Evolutionary conservation across 2,797 vertebrate species (phyloP), one percentile per base, ranked within the genome.

Genomic region (Pristis pectinata): DNA sequence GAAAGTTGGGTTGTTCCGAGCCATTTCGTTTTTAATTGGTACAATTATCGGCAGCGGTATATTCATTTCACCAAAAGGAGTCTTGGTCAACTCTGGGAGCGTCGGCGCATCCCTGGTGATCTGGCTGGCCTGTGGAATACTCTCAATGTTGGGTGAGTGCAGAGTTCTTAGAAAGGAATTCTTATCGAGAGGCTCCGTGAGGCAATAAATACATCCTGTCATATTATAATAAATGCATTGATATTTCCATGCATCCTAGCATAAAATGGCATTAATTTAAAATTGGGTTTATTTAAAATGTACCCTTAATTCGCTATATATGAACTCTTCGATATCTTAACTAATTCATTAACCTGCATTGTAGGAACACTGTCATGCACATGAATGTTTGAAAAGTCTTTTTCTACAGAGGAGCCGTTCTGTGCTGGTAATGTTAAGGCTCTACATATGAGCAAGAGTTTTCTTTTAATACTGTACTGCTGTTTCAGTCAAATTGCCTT

Each of bases 31-130:
- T 61, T 97, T 98, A 95, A 96, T 98, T 0, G 98, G 98, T 89
- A 97, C 97, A 0, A 97, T 98, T 97, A 97, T 98, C 95, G 98
- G 98, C 96, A 98, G 98, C 0, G 98, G 98, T 92, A 98, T 98
- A 97, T 98, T 98, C 64, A 98, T 98, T 80, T 98, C 98, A 11
- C 98, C 98, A 0, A 98, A 98, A 96, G 98, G 98, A 1, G 98
- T 98, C 0, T 96, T 98, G 96, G 95, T 97, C 95, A 98, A 98
- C 96, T 98, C 97, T 0, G 98, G 98, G 95, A 98, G 97, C 0
- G 97, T 98, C 95, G 98, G 98, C 34, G 95, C 98, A 79, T 97
- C 98, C 74, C 96, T 98, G 95, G 77, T 98, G 15, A 96, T 98
- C 94, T 98, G 98, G 98, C 95, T 95, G 0, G 97, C 97, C 94